phyloP scores from a whole-genome alignment of 2,888 invertebrate species.

The Aphodius sticticus region DNA sequence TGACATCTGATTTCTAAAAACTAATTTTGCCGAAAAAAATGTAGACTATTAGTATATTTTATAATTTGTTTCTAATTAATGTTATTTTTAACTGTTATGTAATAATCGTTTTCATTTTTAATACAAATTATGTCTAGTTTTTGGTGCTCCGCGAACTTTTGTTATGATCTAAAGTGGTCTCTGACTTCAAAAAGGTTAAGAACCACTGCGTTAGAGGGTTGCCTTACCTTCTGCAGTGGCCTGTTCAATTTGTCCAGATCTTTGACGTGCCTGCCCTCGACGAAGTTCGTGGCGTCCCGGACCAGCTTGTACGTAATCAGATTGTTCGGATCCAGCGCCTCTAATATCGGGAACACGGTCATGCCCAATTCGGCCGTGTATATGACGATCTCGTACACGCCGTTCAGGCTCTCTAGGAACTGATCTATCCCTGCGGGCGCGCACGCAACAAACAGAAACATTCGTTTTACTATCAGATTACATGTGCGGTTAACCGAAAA shows the following conservation, averaged over 20 bases:
- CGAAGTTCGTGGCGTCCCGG: constrained; percentile 94
- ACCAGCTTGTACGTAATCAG: constrained; percentile 90
- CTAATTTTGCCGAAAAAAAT: too few species aligned
- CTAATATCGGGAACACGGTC: constrained; percentile 93
- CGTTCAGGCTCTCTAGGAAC: constrained; percentile 76
- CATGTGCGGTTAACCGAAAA: too few species aligned
- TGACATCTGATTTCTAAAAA: too few species aligned
- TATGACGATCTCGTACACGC: constrained; percentile 91
- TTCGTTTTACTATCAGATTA: background rate
- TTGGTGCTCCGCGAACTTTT: too few species aligned
- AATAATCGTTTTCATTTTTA: too few species aligned
- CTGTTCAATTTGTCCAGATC: constrained; percentile 85
- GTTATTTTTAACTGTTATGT: too few species aligned
- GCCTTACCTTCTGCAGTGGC: constrained; percentile 85
- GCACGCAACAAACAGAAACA: background rate
- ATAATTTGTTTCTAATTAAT: too few species aligned
- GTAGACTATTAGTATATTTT: too few species aligned
- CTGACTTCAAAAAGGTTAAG: too few species aligned
- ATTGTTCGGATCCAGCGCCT: constrained; percentile 91
- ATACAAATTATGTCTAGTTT: too few species aligned
- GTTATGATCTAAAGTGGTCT: too few species aligned
- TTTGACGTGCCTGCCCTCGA: constrained; percentile 94
- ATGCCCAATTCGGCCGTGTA: constrained; percentile 96
- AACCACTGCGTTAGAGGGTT: constrained; percentile 57
- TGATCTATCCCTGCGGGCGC: constrained; percentile 72